These are phyloP conservation scores for Hormaphis cornu DNA, from an alignment of 1,140 invertebrate genomes.

Conservation along the genomic window DNA sequence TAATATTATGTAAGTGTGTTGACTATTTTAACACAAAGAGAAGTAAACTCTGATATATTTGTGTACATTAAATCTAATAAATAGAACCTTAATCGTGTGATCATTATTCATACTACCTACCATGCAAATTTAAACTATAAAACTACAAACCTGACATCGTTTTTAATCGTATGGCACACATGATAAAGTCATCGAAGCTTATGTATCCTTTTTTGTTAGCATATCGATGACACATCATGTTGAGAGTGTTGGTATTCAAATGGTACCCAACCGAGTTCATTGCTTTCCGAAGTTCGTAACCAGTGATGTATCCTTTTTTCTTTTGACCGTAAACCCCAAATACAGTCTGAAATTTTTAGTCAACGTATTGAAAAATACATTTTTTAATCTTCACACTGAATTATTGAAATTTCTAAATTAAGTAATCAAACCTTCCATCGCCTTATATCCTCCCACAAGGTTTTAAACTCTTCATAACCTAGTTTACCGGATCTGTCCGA, in stretches of 20 bases:
- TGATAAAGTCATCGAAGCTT: conserved; percentile 88
- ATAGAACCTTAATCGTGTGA: too few relatives aligned
- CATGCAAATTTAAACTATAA: too few relatives aligned
- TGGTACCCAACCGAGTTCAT: conserved; percentile 79
- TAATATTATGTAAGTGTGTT: too few relatives aligned
- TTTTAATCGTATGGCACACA: conserved; percentile 86
- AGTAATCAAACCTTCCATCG: conserved; percentile 92
- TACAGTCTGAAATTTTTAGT: conserved; percentile 61
- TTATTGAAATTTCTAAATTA: too few relatives aligned
- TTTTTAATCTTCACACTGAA: too few relatives aligned
- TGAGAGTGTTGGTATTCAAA: conserved; percentile 80
- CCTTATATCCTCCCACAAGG: conserved; percentile 73
- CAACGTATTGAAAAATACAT: conserved; percentile 37
- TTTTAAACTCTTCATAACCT: conserved; percentile 86
- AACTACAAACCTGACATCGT: conserved; percentile 85
- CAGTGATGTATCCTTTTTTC: conserved; percentile 66
- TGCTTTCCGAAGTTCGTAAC: conserved; percentile 78
- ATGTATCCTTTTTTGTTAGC: conserved; percentile 73
- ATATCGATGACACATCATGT: conserved; percentile 81
- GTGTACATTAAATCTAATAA: too few relatives aligned
- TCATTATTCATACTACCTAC: too few relatives aligned
- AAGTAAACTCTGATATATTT: too few relatives aligned
- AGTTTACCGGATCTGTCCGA: conserved; percentile 84
- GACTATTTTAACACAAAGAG: too few relatives aligned
- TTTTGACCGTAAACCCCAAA: conserved; percentile 81